phyloP scores from a whole-genome alignment of 2,888 invertebrate genomes.

The Cremastobaeus sp. region DNA sequence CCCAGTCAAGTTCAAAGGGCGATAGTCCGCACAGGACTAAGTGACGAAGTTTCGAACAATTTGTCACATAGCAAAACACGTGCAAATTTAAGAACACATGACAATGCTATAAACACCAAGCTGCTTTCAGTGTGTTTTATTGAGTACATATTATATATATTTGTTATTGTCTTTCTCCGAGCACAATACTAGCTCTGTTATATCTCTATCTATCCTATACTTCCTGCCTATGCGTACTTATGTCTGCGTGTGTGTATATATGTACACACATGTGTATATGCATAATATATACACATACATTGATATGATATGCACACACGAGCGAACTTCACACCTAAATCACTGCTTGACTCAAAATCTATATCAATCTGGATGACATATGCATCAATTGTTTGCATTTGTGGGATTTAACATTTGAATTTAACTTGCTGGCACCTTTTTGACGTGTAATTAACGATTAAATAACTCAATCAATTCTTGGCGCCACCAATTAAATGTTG shows the following conservation, averaged over 20 bases:
- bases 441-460: not conserved
- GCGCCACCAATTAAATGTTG: not conserved
- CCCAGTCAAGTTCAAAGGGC: not conserved
- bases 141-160: slow-evolving; percentile 67
- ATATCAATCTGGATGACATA: slow-evolving; percentile 27
- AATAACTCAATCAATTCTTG: not conserved
- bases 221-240: slow-evolving; percentile 65
- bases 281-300: slow-evolving; percentile 34
- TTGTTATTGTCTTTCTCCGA: slow-evolving; percentile 65
- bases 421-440: slow-evolving; percentile 2
- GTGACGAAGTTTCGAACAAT: slow-evolving; percentile 12
- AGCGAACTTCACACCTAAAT: slow-evolving; percentile 26
- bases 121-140: slow-evolving; percentile 78
- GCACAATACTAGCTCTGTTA: slow-evolving; percentile 69
- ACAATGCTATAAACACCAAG: slow-evolving; percentile 76
- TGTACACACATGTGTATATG: slow-evolving; percentile 52
- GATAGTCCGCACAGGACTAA: not conserved
- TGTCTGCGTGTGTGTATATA: slow-evolving; percentile 61
- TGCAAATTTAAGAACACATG: slow-evolving; percentile 67
- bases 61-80: slow-evolving; percentile 61
- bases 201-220: slow-evolving; percentile 69
- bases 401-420: slow-evolving; percentile 4
- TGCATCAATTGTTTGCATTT: slow-evolving; percentile 9
- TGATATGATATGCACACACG: slow-evolving; percentile 48
- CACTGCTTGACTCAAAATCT: slow-evolving; percentile 51